Evolutionary conservation across 92 coral and sea anemone genomes (phyloP), one percentile per base, ranked within the genome.

Genomic region (Blastomussa wellsi): DNA sequence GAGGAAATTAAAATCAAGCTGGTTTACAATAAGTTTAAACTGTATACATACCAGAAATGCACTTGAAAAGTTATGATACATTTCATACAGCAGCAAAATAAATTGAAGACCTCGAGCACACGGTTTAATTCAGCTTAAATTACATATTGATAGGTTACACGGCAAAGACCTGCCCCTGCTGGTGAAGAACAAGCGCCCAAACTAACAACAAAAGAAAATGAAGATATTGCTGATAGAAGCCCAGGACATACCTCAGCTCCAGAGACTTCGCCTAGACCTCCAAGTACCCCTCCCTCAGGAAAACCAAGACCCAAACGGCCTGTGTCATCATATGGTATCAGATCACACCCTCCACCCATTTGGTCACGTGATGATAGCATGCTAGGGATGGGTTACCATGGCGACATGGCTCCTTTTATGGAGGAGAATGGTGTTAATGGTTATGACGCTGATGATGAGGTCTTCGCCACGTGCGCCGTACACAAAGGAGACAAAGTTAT

Each of bases 401-500:
- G 92, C 71, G 92, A 89, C 64, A 55, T 85, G 71, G 94, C 91
- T 62, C 28, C 84, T 29, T 76, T 87, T 69, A 53, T 89, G 80
- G 93, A 89, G 37, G 73, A 59, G 31, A 89, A 78, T n/a, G 85
- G 88, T 70, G 83, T 85, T 24, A 82, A 87, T 77, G 86, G 85
- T 20, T 81, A 77, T 51, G 85, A 93, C 76, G 95, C 94, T 67
- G 94, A 93, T 65, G 98, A 95, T 79, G 99, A 95, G 72, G 86
- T 92, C 59, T 73, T 90, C 67, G 94, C 90, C 20, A 84, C 93
- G 70, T 84, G 92, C 44, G 88, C 89, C 60, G 99, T 97, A 20
- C 92, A 97, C 33, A 87, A 90, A 62, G 99, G 99, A 20, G 99
- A 97, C 83, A 85, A 92, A 19, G 99, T 97, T 35, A 83, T 97